These are phyloP conservation scores for Plumapathes pennacea DNA, from an alignment of 92 coral and sea anemone species.

Conservation along the genomic window DNA sequence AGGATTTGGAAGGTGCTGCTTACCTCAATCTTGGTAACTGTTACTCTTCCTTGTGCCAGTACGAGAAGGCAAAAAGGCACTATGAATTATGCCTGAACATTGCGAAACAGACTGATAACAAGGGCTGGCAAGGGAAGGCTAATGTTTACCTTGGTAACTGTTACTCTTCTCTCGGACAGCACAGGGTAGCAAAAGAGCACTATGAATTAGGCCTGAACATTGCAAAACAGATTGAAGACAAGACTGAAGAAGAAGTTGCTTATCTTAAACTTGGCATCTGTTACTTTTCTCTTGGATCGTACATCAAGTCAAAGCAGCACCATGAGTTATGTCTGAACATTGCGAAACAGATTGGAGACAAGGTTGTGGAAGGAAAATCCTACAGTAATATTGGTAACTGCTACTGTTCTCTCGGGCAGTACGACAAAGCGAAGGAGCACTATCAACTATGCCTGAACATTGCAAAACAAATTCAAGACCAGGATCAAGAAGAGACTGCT, in stretches of 20 bases:
- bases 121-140: background rate
- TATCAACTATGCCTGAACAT: background rate
- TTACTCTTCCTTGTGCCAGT: background rate
- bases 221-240: background rate
- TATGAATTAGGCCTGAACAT: background rate
- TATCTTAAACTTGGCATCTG: background rate
- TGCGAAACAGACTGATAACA: background rate
- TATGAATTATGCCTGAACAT: background rate
- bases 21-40: background rate
- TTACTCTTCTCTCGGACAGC: background rate
- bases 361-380: background rate
- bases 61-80: background rate
- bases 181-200: background rate
- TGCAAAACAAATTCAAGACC: background rate
- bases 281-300: background rate
- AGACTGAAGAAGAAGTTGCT: background rate
- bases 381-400: background rate
- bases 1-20: background rate
- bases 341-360: conserved; percentile 1
- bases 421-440: background rate
- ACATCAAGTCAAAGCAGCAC: background rate
- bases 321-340: too few relatives aligned
- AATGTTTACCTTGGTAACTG: background rate
- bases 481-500: background rate
- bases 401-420: background rate